Conservation (phyloP, 2,888 invertebrate genomes). For the Eledona agricola region DNA sequence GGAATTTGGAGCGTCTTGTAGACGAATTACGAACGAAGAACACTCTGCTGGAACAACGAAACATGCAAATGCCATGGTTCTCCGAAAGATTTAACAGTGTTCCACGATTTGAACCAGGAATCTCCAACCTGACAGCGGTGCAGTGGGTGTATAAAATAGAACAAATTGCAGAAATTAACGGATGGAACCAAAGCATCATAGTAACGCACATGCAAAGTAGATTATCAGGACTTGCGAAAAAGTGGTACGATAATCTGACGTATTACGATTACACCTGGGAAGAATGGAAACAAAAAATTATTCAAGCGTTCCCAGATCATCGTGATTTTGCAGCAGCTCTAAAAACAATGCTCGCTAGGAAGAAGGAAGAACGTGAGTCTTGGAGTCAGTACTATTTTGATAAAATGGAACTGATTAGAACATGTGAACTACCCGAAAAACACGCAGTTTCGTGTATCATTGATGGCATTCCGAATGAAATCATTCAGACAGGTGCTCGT, state of each 20-base stretch:
- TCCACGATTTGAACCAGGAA: too few relatives aligned
- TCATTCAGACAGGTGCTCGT: slow-evolving; percentile 25
- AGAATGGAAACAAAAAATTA: slow-evolving; percentile 39
- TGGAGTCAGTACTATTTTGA: slow-evolving; percentile 40
- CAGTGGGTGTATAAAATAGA: slow-evolving; percentile 45
- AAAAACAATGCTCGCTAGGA: slow-evolving; percentile 34
- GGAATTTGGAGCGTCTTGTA: too few relatives aligned
- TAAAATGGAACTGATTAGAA: slow-evolving; percentile 40
- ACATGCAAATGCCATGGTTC: too few relatives aligned
- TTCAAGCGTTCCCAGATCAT: slow-evolving; percentile 39
- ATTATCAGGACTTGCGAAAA: slow-evolving; percentile 40
- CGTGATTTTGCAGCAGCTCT: slow-evolving; percentile 34
- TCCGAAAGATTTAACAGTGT: too few relatives aligned
- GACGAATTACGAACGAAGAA: too few relatives aligned
- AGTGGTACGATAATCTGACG: slow-evolving; percentile 41
- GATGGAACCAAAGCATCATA: slow-evolving; percentile 39
- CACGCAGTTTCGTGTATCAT: slow-evolving; percentile 39
- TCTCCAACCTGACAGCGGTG: too few relatives aligned
- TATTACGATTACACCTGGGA: slow-evolving; percentile 37
- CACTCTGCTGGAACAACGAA: too few relatives aligned
- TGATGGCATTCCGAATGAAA: slow-evolving; percentile 31
- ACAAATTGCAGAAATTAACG: slow-evolving; percentile 37
- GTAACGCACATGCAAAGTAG: slow-evolving; percentile 40
- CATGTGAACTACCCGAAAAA: slow-evolving; percentile 27
- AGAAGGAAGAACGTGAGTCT: slow-evolving; percentile 34